Evolutionary conservation across 2,888 invertebrate genomes (phyloP).

Genomic region (Spisula subtruncata): DNA sequence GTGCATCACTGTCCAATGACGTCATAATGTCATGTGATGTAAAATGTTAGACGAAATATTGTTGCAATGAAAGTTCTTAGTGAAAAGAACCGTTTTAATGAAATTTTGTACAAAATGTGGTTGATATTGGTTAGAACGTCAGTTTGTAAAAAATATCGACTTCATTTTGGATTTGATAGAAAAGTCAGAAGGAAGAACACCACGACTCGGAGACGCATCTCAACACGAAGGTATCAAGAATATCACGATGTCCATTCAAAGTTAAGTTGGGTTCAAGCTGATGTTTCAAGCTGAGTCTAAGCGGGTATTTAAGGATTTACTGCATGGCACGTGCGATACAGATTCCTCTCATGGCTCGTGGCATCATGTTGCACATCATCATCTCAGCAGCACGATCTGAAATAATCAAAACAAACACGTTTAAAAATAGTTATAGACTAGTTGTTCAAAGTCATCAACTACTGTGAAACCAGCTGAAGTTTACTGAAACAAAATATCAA

Average conservation of each 20-base stretch:
- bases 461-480: too few species aligned
- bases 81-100: neutral
- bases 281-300: neutral
- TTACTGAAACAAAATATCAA: too few species aligned
- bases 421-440: too few species aligned
- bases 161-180: neutral
- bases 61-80: neutral
- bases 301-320: neutral
- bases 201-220: conserved; percentile 24
- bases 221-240: neutral
- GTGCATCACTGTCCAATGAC: conserved; percentile 3
- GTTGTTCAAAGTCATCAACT: too few species aligned
- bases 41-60: neutral
- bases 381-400: conserved; percentile 6
- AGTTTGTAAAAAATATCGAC: neutral
- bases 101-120: neutral
- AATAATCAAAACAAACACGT: too few species aligned
- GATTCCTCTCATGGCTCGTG: neutral
- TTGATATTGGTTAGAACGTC: neutral
- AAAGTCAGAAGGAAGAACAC: neutral
- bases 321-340: conserved; percentile 35
- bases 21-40: conserved; percentile 1
- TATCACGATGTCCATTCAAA: neutral
- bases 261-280: neutral
- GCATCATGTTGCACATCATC: conserved; percentile 45